Evolutionary conservation across 2,888 invertebrate genomes (phyloP).

Genomic region (Dasypolia templi): DNA sequence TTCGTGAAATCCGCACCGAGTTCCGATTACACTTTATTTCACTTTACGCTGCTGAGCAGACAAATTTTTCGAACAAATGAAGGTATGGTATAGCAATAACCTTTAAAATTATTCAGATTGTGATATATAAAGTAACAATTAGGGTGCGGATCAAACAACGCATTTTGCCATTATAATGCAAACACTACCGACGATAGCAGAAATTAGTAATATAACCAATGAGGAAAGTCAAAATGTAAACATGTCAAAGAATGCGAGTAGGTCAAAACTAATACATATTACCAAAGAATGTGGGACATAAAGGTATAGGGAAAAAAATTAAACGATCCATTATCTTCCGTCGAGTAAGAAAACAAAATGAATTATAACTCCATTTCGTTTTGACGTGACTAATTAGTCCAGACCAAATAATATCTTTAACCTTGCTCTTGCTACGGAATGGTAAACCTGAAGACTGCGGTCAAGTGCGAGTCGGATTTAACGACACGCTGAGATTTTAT

Average conservation of each 20-base stretch:
- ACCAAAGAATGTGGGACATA: constrained; percentile 23
- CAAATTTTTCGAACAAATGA: no score
- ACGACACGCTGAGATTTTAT: not conserved
- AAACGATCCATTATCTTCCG: constrained; percentile 70
- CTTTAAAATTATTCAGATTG: no score
- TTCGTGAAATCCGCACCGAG: no score
- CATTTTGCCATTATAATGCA: not conserved
- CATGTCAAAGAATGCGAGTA: constrained; percentile 23
- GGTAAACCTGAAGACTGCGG: constrained; percentile 65
- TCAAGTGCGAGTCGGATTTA: constrained; percentile 52
- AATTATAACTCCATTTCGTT: constrained; percentile 82
- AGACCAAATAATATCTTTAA: constrained; percentile 78
- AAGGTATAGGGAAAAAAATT: constrained; percentile 61
- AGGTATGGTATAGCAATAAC: no score
- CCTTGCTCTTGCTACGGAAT: constrained; percentile 77
- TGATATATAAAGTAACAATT: no score
- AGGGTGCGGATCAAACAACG: not conserved
- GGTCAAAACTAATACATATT: constrained; percentile 32
- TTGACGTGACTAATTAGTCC: constrained; percentile 86
- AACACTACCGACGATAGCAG: not conserved
- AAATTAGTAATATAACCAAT: not conserved
- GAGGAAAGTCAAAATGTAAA: constrained; percentile 34
- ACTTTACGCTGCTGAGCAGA: no score
- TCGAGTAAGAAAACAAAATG: constrained; percentile 74
- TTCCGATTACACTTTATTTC: no score